These are phyloP conservation scores for Tachuris rubrigastra DNA, from an alignment of 2,113 vertebrate genomes.

Conservation along the genomic window DNA sequence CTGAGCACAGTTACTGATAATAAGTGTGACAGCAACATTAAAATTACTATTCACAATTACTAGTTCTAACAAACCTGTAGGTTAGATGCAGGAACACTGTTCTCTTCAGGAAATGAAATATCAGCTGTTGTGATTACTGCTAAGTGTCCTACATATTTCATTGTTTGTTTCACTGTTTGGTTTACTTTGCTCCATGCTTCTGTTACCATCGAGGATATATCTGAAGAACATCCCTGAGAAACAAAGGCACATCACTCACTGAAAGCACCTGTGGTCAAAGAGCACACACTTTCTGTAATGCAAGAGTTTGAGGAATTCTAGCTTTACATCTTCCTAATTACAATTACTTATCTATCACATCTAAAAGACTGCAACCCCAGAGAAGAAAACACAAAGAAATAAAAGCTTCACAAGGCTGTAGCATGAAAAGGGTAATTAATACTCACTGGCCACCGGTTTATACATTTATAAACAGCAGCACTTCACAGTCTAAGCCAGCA, in stretches of 20 bases:
- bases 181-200: constrained; percentile 83
- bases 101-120: constrained; percentile 66
- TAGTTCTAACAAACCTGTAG: constrained; percentile 51
- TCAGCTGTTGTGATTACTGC: constrained; percentile 74
- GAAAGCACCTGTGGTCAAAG: neutral
- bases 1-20: neutral
- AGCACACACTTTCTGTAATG: accelerated
- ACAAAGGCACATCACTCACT: neutral
- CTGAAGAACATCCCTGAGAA: constrained; percentile 89
- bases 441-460: neutral
- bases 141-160: constrained; percentile 74
- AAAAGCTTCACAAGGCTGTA: neutral
- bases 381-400: neutral
- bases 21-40: neutral
- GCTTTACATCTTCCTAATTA: neutral
- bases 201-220: constrained; percentile 90
- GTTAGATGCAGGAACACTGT: constrained; percentile 43
- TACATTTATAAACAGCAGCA: neutral
- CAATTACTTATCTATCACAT: neutral
- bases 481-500: neutral
- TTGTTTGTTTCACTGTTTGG: constrained; percentile 70
- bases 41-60: neutral
- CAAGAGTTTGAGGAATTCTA: neutral
- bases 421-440: neutral
- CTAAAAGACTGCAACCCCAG: neutral